These are phyloP conservation scores for Aselliscus stoliczkanus DNA, from an alignment of 2,797 vertebrate genomes.

Conservation along the genomic window DNA sequence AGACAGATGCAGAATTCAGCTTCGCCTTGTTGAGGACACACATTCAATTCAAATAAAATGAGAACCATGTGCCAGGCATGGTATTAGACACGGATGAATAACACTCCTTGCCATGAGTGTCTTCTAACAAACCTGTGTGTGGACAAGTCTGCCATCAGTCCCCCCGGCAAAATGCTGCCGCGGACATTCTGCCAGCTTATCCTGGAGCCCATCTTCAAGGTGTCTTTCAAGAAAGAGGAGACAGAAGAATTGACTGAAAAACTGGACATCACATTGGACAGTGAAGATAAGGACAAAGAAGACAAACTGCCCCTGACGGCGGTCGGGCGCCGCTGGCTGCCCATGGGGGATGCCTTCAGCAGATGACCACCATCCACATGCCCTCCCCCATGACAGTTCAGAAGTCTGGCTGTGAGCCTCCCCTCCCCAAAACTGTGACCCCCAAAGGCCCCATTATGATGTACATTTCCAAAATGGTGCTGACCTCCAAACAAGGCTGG, in stretches of 20 bases:
- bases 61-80: not conserved
- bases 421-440: slow-evolving; percentile 92
- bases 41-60: not conserved
- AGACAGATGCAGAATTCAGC: not conserved
- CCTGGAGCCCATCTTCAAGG: slow-evolving; percentile 82
- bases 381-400: slow-evolving; percentile 94
- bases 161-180: slow-evolving; percentile 85
- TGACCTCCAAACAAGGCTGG: slow-evolving; percentile 86
- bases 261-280: slow-evolving; percentile 91
- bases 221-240: slow-evolving; percentile 94
- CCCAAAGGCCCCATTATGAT: slow-evolving; percentile 92
- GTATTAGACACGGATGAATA: slow-evolving; percentile 19
- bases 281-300: slow-evolving; percentile 92
- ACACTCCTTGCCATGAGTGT: not conserved
- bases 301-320: slow-evolving; percentile 87
- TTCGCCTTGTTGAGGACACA: not conserved
- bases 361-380: slow-evolving; percentile 97
- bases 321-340: slow-evolving; percentile 95
- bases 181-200: slow-evolving; percentile 91
- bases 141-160: slow-evolving; percentile 76
- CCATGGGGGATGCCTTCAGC: slow-evolving; percentile 92
- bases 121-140: not conserved
- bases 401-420: slow-evolving; percentile 94
- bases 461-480: slow-evolving; percentile 99
- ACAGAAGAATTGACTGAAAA: slow-evolving; percentile 89